Percentiles rank a stretch among this genome's conserved stretches.
phyloP scores from a whole-genome alignment of 2,888 invertebrate genomes.

The Drosophila anomelani region DNA sequence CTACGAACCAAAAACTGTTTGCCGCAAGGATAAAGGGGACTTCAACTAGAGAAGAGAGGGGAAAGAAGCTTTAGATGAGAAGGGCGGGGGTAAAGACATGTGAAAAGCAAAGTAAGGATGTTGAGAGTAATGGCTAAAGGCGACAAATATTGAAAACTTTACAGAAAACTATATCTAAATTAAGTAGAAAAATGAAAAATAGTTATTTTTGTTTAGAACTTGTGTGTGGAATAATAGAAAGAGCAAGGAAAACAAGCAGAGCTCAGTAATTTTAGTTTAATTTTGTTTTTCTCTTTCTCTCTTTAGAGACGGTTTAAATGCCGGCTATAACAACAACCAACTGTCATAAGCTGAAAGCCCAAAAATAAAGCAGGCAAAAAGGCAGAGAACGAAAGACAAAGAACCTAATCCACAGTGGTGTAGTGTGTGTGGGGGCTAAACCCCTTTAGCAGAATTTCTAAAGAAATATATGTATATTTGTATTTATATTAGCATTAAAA shows the following conservation, averaged over 20 bases:
- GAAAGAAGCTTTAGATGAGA: neutral
- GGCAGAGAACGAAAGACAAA: slow-evolving; percentile 31
- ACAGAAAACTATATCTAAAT: slow-evolving; percentile 3
- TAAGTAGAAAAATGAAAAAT: too few relatives aligned
- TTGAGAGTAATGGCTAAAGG: slow-evolving; percentile 46
- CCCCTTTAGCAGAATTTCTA: neutral
- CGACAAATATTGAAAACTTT: slow-evolving; percentile 12
- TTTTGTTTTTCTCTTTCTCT: slow-evolving; percentile 28
- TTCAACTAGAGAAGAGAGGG: neutral
- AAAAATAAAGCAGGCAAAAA: slow-evolving; percentile 22
- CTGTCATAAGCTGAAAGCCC: slow-evolving; percentile 19
- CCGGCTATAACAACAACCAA: slow-evolving; percentile 50
- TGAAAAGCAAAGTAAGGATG: slow-evolving; percentile 53
- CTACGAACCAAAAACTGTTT: slow-evolving; percentile 39
- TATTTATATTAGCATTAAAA: too few relatives aligned
- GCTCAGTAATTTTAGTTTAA: slow-evolving; percentile 65
- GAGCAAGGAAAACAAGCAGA: slow-evolving; percentile 2
- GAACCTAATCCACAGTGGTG: slow-evolving; percentile 1
- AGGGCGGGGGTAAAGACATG: slow-evolving; percentile 10
- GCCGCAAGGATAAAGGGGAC: slow-evolving; percentile 15
- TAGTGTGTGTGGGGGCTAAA: neutral
- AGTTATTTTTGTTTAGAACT: neutral
- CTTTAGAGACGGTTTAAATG: slow-evolving; percentile 60
- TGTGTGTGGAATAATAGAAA: neutral
- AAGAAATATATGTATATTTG: too few relatives aligned